These are phyloP conservation scores for Paedocypris micromegethes DNA, from an alignment of 2,797 vertebrate genomes.

Conservation along the genomic window DNA sequence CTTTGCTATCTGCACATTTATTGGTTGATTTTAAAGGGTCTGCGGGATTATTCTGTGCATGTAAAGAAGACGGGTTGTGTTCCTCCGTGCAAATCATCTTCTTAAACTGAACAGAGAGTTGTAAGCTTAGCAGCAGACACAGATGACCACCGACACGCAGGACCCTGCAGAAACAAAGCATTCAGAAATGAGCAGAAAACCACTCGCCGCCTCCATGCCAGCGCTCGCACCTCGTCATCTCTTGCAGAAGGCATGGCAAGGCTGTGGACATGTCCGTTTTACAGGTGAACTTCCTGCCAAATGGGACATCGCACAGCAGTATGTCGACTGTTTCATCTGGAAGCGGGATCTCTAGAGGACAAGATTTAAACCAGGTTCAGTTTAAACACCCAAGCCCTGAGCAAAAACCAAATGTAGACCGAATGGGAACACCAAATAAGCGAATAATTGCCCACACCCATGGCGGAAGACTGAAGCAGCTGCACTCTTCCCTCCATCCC, in stretches of 20 bases:
- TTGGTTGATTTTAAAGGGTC: slow-evolving; percentile 16
- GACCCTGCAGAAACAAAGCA: slow-evolving; percentile 66
- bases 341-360: slow-evolving; percentile 74
- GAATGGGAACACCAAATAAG: not conserved
- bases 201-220: not conserved
- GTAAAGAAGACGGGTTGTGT: slow-evolving; percentile 21
- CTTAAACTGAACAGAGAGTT: slow-evolving; percentile 63
- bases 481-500: slow-evolving; percentile 67
- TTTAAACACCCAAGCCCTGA: not conserved
- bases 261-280: slow-evolving; percentile 67
- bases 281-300: slow-evolving; percentile 83
- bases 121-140: slow-evolving; percentile 80
- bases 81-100: slow-evolving; percentile 45
- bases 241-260: slow-evolving; percentile 72
- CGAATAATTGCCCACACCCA: slow-evolving; percentile 60
- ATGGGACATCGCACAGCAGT: slow-evolving; percentile 85
- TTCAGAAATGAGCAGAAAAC: slow-evolving; percentile 2
- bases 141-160: slow-evolving; percentile 72
- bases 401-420: not conserved
- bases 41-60: slow-evolving; percentile 10
- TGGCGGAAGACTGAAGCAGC: slow-evolving; percentile 77
- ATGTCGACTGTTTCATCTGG: slow-evolving; percentile 71
- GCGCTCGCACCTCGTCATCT: slow-evolving; percentile 80
- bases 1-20: slow-evolving; percentile 13
- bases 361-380: slow-evolving; percentile 1